Conservation (phyloP, 2,888 invertebrate genomes). For the Tetragonisca angustula region DNA sequence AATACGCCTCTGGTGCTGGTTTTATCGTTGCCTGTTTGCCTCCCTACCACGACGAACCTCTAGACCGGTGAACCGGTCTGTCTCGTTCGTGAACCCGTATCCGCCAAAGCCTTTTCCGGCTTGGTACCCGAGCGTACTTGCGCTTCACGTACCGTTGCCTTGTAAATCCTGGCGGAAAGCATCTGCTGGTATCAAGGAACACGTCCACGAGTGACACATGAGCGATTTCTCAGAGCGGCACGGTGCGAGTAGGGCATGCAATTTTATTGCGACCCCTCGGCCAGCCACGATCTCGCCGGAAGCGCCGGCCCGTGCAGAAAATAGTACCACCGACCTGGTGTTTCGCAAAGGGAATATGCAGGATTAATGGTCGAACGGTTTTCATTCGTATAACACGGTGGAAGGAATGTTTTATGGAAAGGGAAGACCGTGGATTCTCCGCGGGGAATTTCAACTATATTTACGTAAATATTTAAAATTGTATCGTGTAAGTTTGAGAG, state of each 20-base stretch:
- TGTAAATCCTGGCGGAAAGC: constrained; percentile 68
- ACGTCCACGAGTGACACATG: constrained; percentile 59
- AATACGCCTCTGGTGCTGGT: constrained; percentile 64
- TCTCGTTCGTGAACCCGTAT: constrained; percentile 47
- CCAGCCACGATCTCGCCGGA: neutral
- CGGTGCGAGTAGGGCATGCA: constrained; percentile 35
- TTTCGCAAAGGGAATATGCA: neutral
- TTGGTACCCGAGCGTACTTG: constrained; percentile 52
- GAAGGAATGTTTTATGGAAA: neutral
- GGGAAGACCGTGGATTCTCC: neutral
- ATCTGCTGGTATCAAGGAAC: constrained; percentile 66
- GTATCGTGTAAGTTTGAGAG: neutral
- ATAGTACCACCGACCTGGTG: neutral
- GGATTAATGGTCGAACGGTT: constrained; percentile 25
- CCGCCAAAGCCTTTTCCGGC: constrained; percentile 48
- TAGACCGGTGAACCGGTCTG: constrained; percentile 18
- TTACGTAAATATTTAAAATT: neutral
- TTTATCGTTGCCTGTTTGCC: constrained; percentile 65
- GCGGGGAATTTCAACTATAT: neutral
- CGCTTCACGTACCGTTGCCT: constrained; percentile 57
- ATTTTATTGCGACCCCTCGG: constrained; percentile 50
- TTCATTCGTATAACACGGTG: neutral
- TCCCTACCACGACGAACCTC: neutral
- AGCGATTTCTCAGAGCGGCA: constrained; percentile 51
- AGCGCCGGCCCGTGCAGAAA: neutral